A percentile compares a stretch with the other conserved stretches of the same genome.
Evolutionary conservation across 2,888 invertebrate genomes (phyloP).

Genomic region (Eumacrocentrus americanus): DNA sequence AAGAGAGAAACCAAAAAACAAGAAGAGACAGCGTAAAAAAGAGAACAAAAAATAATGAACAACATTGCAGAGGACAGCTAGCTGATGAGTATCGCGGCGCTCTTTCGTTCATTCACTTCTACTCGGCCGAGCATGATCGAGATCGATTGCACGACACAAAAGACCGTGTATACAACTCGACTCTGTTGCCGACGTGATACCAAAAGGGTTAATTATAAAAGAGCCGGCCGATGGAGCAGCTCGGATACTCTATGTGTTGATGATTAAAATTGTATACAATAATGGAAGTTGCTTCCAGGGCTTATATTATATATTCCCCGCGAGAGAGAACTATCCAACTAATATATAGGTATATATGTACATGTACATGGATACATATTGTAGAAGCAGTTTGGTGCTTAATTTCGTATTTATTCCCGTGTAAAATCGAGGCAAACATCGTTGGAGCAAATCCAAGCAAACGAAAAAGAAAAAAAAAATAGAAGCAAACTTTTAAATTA

Average conservation of each 20-base stretch:
- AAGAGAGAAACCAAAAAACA: too few species aligned
- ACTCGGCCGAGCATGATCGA: conserved; percentile 54
- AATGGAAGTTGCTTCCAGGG: too few species aligned
- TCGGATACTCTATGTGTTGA: not conserved
- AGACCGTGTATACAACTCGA: conserved; percentile 34
- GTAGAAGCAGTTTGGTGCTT: too few species aligned
- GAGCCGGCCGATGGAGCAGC: conserved; percentile 30
- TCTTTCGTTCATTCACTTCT: conserved; percentile 44
- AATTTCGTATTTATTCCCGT: too few species aligned
- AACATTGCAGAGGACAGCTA: too few species aligned
- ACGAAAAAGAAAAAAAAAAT: not conserved
- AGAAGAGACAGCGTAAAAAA: too few species aligned
- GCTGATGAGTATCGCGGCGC: too few species aligned
- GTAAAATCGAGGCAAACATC: too few species aligned
- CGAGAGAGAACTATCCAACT: not conserved
- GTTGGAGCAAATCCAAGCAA: not conserved
- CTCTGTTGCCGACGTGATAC: conserved; percentile 14
- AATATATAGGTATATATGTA: not conserved
- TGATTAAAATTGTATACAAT: not conserved
- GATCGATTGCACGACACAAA: conserved; percentile 52
- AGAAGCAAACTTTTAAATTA: not conserved
- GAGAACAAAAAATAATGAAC: too few species aligned
- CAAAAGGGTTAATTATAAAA: conserved; percentile 56
- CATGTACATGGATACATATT: not conserved
- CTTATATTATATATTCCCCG: too few species aligned